Base-by-base conservation (phyloP, 2,888 invertebrate genomes). In the Phengaris arion region DNA sequence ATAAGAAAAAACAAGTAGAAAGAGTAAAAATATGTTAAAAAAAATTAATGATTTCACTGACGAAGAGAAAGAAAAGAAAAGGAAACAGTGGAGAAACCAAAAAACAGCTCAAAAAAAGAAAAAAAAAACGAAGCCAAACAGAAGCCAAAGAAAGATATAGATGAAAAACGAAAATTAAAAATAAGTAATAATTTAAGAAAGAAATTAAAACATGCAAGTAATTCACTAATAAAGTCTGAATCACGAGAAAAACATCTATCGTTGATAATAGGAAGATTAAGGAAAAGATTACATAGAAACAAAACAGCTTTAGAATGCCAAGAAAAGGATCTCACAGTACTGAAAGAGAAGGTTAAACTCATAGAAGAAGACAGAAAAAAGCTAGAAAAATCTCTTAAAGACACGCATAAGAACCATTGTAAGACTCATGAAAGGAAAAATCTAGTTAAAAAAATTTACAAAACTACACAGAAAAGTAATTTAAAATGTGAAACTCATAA, bases 1-100 rank as follows among this genome's bases (percentile, higher is more conserved):
- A 69, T 46, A 69, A 69, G 45, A 46, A 69, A 69, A 69, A 69
- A 69, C 69, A 69, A 69, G 46, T 45, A 45, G 46, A 69, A 69
- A 48, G 69, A 69, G 69, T 69, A 15, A 48, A 13, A 46, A 48
- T n/a, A 55, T 35, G 35, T 35, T 10, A 73, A 48, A 51, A 73
- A 73, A 73, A 73, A 51, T 73, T 8, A 22, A 54, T 73, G 55
- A 73, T 73, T 15, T 73, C n/a, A 45, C 15, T 48, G 48, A 48
- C 13, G 45, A 15, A 13, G 46, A 69, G 45, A 69, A 69, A 46
- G 69, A 48, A 69, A 69, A 48, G 15, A 45, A 69, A 69, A 73
- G 73, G 35, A 48, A 54, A 73, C 73, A 52, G n/a, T 73, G 73
- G 73, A 12, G 55, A 22, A 13, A 69, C 3, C 48, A 48, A 46